Conservation (phyloP, 2,113 vertebrate genomes). For the Cranoglanis bouderius region DNA sequence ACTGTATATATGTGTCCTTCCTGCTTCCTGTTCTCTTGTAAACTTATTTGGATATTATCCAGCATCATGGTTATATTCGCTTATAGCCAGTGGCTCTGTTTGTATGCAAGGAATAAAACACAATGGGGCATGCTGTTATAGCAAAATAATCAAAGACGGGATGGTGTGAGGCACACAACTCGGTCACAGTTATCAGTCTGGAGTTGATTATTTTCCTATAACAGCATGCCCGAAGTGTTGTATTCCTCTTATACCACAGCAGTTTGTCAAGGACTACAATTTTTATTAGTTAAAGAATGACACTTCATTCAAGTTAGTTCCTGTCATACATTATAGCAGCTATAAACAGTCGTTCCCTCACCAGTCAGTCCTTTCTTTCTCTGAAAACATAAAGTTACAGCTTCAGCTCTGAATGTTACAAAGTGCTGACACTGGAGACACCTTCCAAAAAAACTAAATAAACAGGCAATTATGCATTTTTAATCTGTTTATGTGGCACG, state of each 20-base stretch:
- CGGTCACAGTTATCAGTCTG: neutral
- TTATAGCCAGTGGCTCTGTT: neutral
- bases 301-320: neutral
- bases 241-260: slow-evolving; percentile 19
- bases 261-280: neutral
- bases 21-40: neutral
- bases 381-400: neutral
- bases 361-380: no score
- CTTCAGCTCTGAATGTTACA: neutral
- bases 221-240: neutral
- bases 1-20: neutral
- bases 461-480: neutral
- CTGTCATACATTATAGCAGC: neutral
- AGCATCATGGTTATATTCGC: neutral
- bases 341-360: neutral
- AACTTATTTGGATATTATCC: neutral
- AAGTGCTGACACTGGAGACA: neutral
- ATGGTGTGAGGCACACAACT: neutral
- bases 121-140: neutral
- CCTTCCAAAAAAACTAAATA: neutral
- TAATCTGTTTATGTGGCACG: neutral
- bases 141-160: neutral
- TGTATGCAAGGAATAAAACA: neutral
- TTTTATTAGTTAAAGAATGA: neutral
- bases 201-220: neutral